These are phyloP conservation scores for Crossocerus cetratus DNA, from an alignment of 2,888 invertebrate species.

Conservation along the genomic window DNA sequence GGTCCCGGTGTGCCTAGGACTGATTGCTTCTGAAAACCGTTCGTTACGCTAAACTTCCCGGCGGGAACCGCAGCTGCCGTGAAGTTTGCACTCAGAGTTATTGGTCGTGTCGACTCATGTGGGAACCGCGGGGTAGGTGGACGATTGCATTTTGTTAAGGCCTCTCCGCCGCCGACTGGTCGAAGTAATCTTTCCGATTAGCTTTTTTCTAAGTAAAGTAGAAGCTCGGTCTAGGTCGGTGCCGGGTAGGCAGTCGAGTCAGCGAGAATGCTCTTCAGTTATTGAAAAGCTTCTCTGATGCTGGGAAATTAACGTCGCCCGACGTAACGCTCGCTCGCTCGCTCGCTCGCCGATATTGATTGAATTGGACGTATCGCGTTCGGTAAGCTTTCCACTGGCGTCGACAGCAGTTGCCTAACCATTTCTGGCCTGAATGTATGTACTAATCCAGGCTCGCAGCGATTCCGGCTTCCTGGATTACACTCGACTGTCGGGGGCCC, in stretches of 20 bases:
- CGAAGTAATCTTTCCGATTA: background rate
- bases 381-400: constrained; percentile 23
- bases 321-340: constrained; percentile 11
- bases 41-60: background rate
- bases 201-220: background rate
- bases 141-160: background rate
- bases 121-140: background rate
- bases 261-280: background rate
- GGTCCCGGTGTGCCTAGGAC: background rate
- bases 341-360: constrained; percentile 42
- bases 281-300: background rate
- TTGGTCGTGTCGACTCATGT: background rate
- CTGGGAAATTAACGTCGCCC: constrained; percentile 2
- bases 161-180: background rate
- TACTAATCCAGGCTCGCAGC: background rate
- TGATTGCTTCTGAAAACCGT: background rate
- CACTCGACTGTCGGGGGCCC: too few species aligned
- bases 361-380: constrained; percentile 29
- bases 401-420: constrained; percentile 39
- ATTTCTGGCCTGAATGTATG: constrained; percentile 8
- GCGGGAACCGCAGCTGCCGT: background rate
- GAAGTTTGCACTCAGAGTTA: constrained; percentile 1
- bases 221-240: too few species aligned
- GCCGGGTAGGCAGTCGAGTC: too few species aligned
- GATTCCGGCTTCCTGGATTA: too few species aligned